These are phyloP conservation scores for Danionella dracula DNA, from an alignment of 2,797 vertebrate species.

Conservation along the genomic window DNA sequence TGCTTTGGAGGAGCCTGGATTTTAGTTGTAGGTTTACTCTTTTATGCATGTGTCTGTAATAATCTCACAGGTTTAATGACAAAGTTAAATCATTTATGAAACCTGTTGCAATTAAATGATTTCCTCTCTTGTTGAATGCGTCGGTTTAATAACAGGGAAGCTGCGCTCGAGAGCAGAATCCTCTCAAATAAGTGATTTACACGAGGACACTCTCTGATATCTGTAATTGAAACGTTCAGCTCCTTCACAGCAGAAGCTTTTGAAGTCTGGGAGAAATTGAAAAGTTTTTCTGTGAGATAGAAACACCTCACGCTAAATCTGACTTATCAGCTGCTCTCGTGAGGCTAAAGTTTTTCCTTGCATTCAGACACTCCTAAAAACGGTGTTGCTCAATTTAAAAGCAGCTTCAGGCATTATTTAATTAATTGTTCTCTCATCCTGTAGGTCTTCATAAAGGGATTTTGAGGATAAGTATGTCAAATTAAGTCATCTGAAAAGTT, in stretches of 20 bases:
- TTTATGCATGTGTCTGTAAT: too few species aligned
- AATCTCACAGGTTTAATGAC: neutral
- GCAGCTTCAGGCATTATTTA: too few species aligned
- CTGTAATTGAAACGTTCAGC: conserved; percentile 70
- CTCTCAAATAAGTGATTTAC: conserved; percentile 69
- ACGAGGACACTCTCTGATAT: conserved; percentile 68
- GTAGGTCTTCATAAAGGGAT: too few species aligned
- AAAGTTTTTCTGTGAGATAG: conserved; percentile 67
- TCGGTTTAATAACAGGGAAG: conserved; percentile 50
- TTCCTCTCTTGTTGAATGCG: neutral
- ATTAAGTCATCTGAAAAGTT: too few species aligned
- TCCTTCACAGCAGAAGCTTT: conserved; percentile 70
- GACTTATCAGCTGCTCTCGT: conserved; percentile 51
- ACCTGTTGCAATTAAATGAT: neutral
- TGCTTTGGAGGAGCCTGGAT: too few species aligned
- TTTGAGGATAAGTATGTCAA: too few species aligned
- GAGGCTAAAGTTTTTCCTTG: conserved; percentile 55
- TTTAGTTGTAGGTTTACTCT: too few species aligned
- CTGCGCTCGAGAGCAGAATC: conserved; percentile 60
- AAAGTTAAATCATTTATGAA: neutral
- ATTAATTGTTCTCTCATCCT: too few species aligned
- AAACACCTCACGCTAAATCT: conserved; percentile 61
- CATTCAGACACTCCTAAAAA: conserved; percentile 14
- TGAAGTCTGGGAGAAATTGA: conserved; percentile 68
- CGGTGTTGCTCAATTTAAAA: too few species aligned